Base-by-base conservation (phyloP, 1,140 invertebrate genomes). In the Drosophila bipectinata region DNA sequence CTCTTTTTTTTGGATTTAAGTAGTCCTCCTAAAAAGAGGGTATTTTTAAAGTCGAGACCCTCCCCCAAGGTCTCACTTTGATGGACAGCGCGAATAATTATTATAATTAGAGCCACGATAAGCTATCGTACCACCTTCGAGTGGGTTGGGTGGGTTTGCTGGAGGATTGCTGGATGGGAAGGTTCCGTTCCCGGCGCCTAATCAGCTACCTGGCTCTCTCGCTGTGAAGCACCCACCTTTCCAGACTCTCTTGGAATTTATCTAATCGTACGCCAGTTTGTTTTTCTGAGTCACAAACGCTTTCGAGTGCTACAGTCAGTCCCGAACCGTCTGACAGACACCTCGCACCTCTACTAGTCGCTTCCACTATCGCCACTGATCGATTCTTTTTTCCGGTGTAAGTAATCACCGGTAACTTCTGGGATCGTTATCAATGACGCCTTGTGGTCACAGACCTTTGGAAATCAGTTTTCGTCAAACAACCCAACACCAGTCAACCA, bases 231-330 rank as follows among this genome's bases (percentile, higher is more conserved):
- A 30, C 34, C 26, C 18, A 18, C 37, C 15, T 8, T 26, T 30
- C 15, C 26, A 6, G 9, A 24, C 64, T 68, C 64, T 69, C 63
- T 56, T 15, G 63, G 64, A 57, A 57, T 69, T 57, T 71, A 69
- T 71, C 67, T 71, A 69, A 71, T 71, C 67, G 44, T 0, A 15
- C 9, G 15, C 26, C 24, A 12, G 24, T 15, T 47, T 41, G 63
- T 39, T 69, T 37, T 24, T 69, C 63, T 71, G 67, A 71, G 52
- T 71, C 64, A 71, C 18, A 18, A 24, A 6, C 4, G 3, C 47
- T 41, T 21, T 48, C 58, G 12, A n/a, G 26, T 26, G 18, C 48
- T 48, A n/a, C 12, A 71, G 64, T 71, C 34, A 57, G 64, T 37
- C 39, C 44, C 41, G 10, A 18, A 15, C 15, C 32, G 41, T 49